Percentiles rank a stretch among this genome's conserved stretches.
Evolutionary conservation across 2,888 invertebrate species (phyloP).

Genomic region (Nephrotoma flavescens): DNA sequence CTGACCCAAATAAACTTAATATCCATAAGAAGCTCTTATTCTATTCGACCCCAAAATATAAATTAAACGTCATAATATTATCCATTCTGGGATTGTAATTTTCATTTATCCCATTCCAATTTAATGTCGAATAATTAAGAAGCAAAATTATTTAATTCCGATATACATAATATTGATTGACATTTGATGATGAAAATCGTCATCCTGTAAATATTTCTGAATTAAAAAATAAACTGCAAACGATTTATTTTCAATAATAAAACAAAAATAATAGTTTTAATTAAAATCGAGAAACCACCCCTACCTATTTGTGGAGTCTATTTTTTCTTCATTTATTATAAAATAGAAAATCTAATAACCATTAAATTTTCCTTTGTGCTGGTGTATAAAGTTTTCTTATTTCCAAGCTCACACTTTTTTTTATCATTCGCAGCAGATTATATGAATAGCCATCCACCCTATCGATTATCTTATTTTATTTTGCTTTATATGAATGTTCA

Average conservation of each 20-base stretch:
- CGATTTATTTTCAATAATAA: neutral
- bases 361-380: neutral
- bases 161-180: too few relatives aligned
- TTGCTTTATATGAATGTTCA: neutral
- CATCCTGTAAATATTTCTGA: neutral
- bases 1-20: too few relatives aligned
- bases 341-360: neutral
- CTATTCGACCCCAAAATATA: too few relatives aligned
- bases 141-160: too few relatives aligned
- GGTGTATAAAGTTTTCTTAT: neutral
- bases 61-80: too few relatives aligned
- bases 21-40: too few relatives aligned
- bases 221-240: neutral
- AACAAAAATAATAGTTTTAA: neutral
- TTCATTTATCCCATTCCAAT: too few relatives aligned
- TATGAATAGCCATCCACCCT: neutral
- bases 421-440: neutral
- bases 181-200: too few relatives aligned
- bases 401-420: neutral
- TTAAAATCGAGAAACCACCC: neutral
- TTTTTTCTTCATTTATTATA: neutral
- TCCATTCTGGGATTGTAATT: too few relatives aligned
- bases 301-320: neutral
- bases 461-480: neutral
- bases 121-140: too few relatives aligned